Evolutionary conservation across 2,888 invertebrate species (phyloP).

Genomic region (Rugalucina vietnamica): DNA sequence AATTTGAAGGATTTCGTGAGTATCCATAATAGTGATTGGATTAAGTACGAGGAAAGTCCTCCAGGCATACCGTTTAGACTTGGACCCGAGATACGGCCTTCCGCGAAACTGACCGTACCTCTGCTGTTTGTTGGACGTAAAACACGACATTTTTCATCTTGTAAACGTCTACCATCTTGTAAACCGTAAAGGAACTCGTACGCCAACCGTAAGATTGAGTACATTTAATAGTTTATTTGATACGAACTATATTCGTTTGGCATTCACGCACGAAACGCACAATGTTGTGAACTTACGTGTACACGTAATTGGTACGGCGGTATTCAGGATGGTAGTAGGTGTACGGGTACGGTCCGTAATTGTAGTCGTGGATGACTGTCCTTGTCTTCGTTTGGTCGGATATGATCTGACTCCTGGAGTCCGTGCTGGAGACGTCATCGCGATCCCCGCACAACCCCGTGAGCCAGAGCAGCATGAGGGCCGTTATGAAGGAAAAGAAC

Average conservation of each 20-base stretch:
- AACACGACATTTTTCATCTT: too few species aligned
- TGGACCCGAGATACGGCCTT: too few species aligned
- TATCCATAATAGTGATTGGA: too few species aligned
- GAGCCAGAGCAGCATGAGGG: slow-evolving; percentile 50
- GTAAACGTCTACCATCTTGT: too few species aligned
- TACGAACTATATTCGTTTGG: too few species aligned
- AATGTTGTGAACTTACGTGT: not conserved
- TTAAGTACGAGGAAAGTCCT: too few species aligned
- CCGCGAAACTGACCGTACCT: too few species aligned
- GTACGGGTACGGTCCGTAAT: slow-evolving; percentile 41
- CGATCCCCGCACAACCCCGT: slow-evolving; percentile 37
- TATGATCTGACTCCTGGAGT: slow-evolving; percentile 23
- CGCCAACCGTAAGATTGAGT: not conserved
- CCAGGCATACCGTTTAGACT: too few species aligned
- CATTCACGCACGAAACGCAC: too few species aligned
- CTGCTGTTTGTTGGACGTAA: not conserved
- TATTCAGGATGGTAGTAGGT: not conserved
- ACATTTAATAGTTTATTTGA: not conserved
- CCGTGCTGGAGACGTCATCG: not conserved
- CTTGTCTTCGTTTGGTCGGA: not conserved
- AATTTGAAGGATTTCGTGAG: too few species aligned
- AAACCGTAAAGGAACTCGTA: too few species aligned
- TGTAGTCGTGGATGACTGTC: slow-evolving; percentile 1
- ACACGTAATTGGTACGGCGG: not conserved
- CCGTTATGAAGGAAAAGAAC: slow-evolving; percentile 43